phyloP scores from a whole-genome alignment of 1,140 invertebrate species.

The Leptinotarsa lineolata region DNA sequence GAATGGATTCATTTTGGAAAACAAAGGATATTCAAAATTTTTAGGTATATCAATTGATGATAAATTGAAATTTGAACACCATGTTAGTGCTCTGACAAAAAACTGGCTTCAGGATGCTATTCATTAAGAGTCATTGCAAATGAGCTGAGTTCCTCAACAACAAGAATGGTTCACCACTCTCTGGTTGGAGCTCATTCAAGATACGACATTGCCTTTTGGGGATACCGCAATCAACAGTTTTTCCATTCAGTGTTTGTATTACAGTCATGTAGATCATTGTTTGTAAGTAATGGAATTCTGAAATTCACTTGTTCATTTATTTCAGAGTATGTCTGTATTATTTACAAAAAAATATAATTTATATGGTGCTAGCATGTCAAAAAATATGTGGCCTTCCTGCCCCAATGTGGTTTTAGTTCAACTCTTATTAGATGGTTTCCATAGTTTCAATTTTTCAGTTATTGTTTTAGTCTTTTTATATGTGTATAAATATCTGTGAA shows the following conservation, averaged over 20 bases:
- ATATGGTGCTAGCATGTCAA: too few relatives aligned
- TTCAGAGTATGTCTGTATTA: too few relatives aligned
- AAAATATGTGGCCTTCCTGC: too few relatives aligned
- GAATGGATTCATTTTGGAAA: not conserved
- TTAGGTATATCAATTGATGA: not conserved
- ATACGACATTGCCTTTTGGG: not conserved
- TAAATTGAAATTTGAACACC: not conserved
- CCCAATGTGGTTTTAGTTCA: too few relatives aligned
- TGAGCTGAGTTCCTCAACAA: not conserved
- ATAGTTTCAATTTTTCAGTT: too few relatives aligned
- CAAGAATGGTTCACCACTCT: not conserved
- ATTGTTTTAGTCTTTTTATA: too few relatives aligned
- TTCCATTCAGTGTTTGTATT: not conserved
- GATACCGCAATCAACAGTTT: not conserved
- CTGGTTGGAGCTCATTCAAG: not conserved
- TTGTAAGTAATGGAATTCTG: too few relatives aligned
- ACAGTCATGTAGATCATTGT: not conserved
- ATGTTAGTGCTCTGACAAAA: not conserved
- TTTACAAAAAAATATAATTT: too few relatives aligned
- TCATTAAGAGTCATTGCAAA: not conserved
- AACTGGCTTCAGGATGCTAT: not conserved
- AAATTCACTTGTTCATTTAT: too few relatives aligned
- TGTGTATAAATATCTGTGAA: too few relatives aligned
- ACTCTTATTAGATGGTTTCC: too few relatives aligned
- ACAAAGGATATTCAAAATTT: not conserved